A percentile compares a stretch with the other conserved stretches of the same genome.
These are phyloP conservation scores for Benthosema pterotum DNA, from an alignment of 2,797 vertebrate genomes.

Conservation along the genomic window DNA sequence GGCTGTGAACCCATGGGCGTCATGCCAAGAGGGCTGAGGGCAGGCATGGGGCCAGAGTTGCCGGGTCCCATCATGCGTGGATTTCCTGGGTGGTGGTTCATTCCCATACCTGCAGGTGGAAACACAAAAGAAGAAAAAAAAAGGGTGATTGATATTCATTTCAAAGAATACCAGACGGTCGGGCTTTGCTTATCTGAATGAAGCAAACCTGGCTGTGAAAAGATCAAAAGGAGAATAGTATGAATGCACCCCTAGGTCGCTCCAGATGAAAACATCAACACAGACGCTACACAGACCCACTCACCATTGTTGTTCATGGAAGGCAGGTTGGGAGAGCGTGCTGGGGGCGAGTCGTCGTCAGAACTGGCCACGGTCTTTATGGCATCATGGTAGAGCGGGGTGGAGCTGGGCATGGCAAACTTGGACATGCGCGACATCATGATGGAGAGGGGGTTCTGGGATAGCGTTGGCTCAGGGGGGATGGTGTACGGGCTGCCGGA, in stretches of 20 bases:
- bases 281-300: neutral
- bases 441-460: slow-evolving; percentile 98
- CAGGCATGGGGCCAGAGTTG: slow-evolving; percentile 92
- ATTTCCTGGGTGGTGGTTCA: slow-evolving; percentile 93
- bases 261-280: slow-evolving; percentile 5
- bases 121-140: slow-evolving; percentile 28
- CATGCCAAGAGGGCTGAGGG: slow-evolving; percentile 98
- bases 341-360: slow-evolving; percentile 97
- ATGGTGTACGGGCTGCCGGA: slow-evolving; percentile 95
- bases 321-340: slow-evolving; percentile 96
- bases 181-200: neutral
- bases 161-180: neutral
- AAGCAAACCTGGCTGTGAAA: slow-evolving; percentile 3
- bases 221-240: neutral
- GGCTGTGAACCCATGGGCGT: slow-evolving; percentile 90
- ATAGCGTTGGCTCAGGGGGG: slow-evolving; percentile 96
- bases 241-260: neutral
- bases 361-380: slow-evolving; percentile 99
- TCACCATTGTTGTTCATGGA: slow-evolving; percentile 96
- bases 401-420: slow-evolving; percentile 99
- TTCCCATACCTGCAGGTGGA: slow-evolving; percentile 88
- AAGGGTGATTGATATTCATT: neutral
- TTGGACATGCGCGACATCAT: slow-evolving; percentile 99
- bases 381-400: slow-evolving; percentile 98
- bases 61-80: slow-evolving; percentile 97